phyloP scores from a whole-genome alignment of 2,797 vertebrate species.

The Cyclopterus lumpus region DNA sequence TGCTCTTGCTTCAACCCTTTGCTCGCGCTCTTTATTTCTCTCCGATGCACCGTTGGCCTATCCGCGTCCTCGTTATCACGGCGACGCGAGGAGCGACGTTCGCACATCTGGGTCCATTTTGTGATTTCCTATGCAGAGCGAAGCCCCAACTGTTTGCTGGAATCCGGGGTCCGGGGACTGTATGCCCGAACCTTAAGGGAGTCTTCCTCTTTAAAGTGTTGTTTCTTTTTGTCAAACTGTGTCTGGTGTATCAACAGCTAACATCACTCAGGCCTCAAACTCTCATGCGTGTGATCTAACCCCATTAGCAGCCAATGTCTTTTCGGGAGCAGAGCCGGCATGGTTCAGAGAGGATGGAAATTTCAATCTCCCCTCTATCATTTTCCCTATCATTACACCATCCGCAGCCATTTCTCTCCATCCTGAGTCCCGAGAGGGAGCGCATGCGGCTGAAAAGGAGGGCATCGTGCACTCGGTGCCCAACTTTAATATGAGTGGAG shows the following conservation, averaged over 20 bases:
- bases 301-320: slow-evolving; percentile 83
- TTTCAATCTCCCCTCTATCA: slow-evolving; percentile 99
- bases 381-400: slow-evolving; percentile 99
- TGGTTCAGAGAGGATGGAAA: slow-evolving; percentile 96
- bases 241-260: slow-evolving; percentile 66
- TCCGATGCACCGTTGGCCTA: slow-evolving; percentile 70
- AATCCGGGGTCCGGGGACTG: slow-evolving; percentile 15
- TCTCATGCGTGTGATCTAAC: slow-evolving; percentile 77
- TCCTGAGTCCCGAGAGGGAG: slow-evolving; percentile 88
- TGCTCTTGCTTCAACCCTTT: slow-evolving; percentile 68
- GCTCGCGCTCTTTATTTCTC: slow-evolving; percentile 56
- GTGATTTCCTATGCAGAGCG: slow-evolving; percentile 38
- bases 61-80: slow-evolving; percentile 24
- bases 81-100: slow-evolving; percentile 4
- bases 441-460: slow-evolving; percentile 75
- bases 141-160: slow-evolving; percentile 38
- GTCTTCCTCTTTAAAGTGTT: slow-evolving; percentile 46
- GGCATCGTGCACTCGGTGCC: slow-evolving; percentile 88
- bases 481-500: slow-evolving; percentile 80
- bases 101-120: slow-evolving; percentile 15
- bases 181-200: slow-evolving; percentile 49
- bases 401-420: slow-evolving; percentile 96
- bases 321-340: slow-evolving; percentile 90
- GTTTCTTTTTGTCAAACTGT: slow-evolving; percentile 12
- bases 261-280: slow-evolving; percentile 76